Percentiles rank a stretch among this genome's conserved stretches.
These are phyloP conservation scores for Cheilosia variabilis DNA, from an alignment of 2,888 invertebrate species.

Conservation along the genomic window DNA sequence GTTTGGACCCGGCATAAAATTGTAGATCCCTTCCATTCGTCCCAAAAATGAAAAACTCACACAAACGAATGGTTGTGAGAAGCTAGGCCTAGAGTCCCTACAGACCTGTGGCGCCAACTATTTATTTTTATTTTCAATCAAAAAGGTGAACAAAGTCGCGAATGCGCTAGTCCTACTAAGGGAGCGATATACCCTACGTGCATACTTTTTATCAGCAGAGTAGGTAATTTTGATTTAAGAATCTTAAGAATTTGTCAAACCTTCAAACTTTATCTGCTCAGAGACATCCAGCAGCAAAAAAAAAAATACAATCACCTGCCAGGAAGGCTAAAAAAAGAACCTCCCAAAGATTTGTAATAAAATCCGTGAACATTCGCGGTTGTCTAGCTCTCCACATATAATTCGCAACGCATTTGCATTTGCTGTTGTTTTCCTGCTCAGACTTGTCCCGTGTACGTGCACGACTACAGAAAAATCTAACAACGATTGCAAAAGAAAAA, in stretches of 20 bases:
- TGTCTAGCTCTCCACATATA: neutral
- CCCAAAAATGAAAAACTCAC: too few relatives aligned
- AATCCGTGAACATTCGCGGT: slow-evolving; percentile 11
- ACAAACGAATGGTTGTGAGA: too few relatives aligned
- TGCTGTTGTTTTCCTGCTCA: neutral
- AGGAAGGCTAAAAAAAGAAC: neutral
- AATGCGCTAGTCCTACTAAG: neutral
- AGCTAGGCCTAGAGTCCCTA: too few relatives aligned
- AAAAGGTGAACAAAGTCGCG: neutral
- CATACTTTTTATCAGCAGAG: neutral
- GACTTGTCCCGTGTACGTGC: neutral
- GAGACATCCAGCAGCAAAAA: neutral
- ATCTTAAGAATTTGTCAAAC: slow-evolving; percentile 18
- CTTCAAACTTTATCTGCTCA: neutral
- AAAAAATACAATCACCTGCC: neutral
- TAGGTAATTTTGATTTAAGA: neutral
- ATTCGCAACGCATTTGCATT: slow-evolving; percentile 35
- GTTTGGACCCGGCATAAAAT: too few relatives aligned
- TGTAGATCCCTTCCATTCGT: too few relatives aligned
- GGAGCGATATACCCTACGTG: neutral
- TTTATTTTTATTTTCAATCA: too few relatives aligned
- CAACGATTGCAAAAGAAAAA: slow-evolving; percentile 26
- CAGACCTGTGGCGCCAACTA: too few relatives aligned
- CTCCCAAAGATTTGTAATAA: neutral
- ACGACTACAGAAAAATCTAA: slow-evolving; percentile 7